Evolutionary conservation across 2,888 invertebrate genomes (phyloP).

Genomic region (Drosophila formosana): DNA sequence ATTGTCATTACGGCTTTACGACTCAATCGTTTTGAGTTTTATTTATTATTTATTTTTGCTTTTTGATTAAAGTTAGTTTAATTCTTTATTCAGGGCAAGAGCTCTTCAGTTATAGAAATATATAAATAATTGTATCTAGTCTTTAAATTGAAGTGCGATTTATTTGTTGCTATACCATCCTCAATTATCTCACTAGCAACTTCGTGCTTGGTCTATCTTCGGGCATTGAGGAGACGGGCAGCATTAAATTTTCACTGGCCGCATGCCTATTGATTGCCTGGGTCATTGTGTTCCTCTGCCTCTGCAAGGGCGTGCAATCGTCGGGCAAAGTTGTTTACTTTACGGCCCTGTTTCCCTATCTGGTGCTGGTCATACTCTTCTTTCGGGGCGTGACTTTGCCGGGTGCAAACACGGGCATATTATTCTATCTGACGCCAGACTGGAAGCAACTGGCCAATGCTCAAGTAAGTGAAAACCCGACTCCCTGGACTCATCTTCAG

Average conservation of each 20-base stretch:
- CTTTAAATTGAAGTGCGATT: not conserved
- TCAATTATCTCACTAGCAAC: conserved; percentile 85
- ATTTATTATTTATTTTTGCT: no score
- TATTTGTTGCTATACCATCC: not conserved
- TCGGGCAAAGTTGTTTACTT: conserved; percentile 93
- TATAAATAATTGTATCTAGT: no score
- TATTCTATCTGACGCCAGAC: conserved; percentile 92
- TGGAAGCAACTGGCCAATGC: conserved; percentile 90
- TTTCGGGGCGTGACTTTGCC: conserved; percentile 92
- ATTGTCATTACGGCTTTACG: no score
- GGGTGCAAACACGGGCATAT: conserved; percentile 91
- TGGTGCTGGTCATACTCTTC: conserved; percentile 91
- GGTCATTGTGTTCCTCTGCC: conserved; percentile 91
- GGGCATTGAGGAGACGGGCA: conserved; percentile 90
- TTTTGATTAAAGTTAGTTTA: no score
- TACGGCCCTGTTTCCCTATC: conserved; percentile 91
- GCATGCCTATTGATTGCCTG: conserved; percentile 91
- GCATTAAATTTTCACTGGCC: conserved; percentile 89
- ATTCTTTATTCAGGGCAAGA: no score
- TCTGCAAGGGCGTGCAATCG: conserved; percentile 92
- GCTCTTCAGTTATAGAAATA: no score
- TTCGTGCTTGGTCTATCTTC: conserved; percentile 87
- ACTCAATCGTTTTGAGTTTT: no score
- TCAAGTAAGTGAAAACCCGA: conserved; percentile 85
- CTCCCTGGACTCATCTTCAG: not conserved